Percentiles rank a stretch among this genome's conserved stretches.
phyloP scores from a whole-genome alignment of 2,888 invertebrate species.

The Eudasyphora cyanicolor region DNA sequence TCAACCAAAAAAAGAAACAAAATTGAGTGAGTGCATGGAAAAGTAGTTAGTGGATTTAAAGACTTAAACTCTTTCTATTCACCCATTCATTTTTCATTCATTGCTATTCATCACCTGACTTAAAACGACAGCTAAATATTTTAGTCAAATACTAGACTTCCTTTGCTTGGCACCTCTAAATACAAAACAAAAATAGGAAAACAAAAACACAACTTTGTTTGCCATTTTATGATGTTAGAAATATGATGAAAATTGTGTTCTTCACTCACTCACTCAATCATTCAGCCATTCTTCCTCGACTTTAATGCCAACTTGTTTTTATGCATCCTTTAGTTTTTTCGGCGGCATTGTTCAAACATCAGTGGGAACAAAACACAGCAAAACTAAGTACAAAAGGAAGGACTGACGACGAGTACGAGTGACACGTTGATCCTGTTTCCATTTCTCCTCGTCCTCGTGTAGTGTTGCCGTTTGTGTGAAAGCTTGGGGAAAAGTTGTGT shows the following conservation, averaged over 20 bases:
- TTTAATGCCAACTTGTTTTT: constrained; percentile 2
- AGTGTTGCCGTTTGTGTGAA: no score
- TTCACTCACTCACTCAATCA: not conserved
- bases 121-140: no score
- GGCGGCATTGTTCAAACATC: not conserved
- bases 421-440: constrained; percentile 32
- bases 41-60: no score
- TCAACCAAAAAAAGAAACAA: no score
- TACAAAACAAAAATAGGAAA: no score
- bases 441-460: not conserved
- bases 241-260: constrained; percentile 14
- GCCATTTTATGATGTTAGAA: constrained; percentile 44
- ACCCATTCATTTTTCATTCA: no score
- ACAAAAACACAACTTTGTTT: not conserved
- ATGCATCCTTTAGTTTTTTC: constrained; percentile 6
- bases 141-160: no score
- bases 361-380: not conserved
- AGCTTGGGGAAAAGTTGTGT: no score
- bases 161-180: no score
- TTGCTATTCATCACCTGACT: no score
- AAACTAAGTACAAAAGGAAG: constrained; percentile 10
- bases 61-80: no score
- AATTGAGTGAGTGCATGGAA: no score
- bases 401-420: not conserved
- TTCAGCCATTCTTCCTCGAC: not conserved